These are phyloP conservation scores for Grammatotria lemairii DNA, from an alignment of 2,113 vertebrate genomes.

Conservation along the genomic window DNA sequence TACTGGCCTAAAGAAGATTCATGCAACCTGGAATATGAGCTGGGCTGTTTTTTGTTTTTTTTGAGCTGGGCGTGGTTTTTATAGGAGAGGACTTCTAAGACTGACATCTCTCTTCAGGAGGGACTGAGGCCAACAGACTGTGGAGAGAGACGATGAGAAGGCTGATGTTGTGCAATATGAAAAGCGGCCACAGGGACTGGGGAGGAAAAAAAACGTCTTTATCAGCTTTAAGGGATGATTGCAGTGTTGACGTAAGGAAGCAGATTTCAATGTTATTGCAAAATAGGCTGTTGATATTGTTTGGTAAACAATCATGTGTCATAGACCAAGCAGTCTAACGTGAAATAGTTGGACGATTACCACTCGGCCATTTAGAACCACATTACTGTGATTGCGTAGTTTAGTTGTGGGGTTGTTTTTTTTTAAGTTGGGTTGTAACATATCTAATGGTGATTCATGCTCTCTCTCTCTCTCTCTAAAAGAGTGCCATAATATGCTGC, in stretches of 20 bases:
- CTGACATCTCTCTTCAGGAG: not conserved
- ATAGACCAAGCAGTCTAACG: conserved; percentile 30
- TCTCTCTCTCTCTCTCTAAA: conserved; percentile 7
- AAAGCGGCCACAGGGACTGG: conserved; percentile 30
- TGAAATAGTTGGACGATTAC: conserved; percentile 24
- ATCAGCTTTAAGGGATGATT: conserved; percentile 58
- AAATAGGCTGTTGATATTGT: conserved; percentile 4
- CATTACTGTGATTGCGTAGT: conserved; percentile 43
- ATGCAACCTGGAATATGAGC: not conserved
- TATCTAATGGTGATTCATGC: conserved; percentile 45
- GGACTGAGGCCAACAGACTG: not conserved
- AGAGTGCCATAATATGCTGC: conserved; percentile 67
- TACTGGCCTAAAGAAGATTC: conserved; percentile 11
- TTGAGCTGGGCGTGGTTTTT: not conserved
- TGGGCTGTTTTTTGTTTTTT: not conserved
- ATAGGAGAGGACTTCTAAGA: not conserved
- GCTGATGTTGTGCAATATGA: conserved; percentile 52
- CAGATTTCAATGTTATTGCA: not conserved
- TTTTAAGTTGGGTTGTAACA: conserved; percentile 4
- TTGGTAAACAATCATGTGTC: conserved; percentile 43
- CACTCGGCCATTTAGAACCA: conserved; percentile 32
- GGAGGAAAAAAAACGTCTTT: not conserved
- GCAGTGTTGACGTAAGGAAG: conserved; percentile 24
- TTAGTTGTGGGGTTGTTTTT: not conserved
- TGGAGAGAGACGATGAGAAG: not conserved